These are phyloP conservation scores for Rynchops niger DNA, from an alignment of 2,113 vertebrate species.

Conservation along the genomic window DNA sequence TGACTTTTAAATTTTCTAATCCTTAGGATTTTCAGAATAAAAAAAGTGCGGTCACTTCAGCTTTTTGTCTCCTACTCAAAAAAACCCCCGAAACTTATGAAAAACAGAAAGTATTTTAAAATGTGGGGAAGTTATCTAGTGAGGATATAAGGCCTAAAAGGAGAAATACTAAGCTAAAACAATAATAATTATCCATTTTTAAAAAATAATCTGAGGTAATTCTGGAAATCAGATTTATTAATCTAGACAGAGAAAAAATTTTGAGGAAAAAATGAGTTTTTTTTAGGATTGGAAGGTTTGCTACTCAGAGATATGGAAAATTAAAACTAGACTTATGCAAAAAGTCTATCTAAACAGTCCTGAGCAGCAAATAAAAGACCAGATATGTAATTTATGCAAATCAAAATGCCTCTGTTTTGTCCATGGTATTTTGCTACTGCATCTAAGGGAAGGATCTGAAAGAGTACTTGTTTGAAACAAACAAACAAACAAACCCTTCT, in stretches of 20 bases:
- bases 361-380: not conserved
- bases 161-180: not conserved
- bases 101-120: not conserved
- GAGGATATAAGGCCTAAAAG: not conserved
- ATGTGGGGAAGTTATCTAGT: not conserved
- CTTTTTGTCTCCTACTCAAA: not conserved
- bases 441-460: not conserved
- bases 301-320: not conserved
- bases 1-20: not conserved
- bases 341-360: not conserved
- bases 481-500: not conserved
- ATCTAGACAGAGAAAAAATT: not conserved
- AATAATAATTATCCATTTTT: not conserved
- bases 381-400: not conserved
- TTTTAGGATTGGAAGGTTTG: not conserved
- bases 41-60: not conserved
- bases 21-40: not conserved
- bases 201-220: not conserved
- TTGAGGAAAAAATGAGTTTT: rapidly evolving
- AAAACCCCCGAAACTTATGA: not conserved
- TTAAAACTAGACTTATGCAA: not conserved
- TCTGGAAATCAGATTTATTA: not conserved
- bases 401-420: not conserved
- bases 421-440: not conserved
- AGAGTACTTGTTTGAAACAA: not conserved